phyloP scores from a whole-genome alignment of 2,113 vertebrate genomes.

The Gambusia affinis region DNA sequence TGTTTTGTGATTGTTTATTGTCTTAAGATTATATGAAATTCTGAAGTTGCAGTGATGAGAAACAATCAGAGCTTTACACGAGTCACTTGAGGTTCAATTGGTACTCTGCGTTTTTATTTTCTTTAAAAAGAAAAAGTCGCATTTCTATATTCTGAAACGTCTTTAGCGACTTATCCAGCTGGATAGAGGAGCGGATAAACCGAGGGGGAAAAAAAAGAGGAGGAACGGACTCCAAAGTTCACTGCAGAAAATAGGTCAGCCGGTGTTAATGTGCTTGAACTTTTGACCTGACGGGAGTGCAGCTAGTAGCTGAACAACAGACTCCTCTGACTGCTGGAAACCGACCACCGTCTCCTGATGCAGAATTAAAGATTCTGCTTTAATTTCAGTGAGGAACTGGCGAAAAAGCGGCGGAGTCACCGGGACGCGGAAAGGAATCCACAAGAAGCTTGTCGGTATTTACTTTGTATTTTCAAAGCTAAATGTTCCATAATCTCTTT shows the following conservation, averaged over 20 bases:
- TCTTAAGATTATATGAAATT: neutral
- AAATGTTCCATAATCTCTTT: neutral
- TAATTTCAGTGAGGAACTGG: neutral
- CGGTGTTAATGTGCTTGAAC: constrained; percentile 74
- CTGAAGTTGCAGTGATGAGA: too few species aligned
- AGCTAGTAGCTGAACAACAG: constrained; percentile 54
- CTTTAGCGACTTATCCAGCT: constrained; percentile 41
- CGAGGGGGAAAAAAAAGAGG: constrained; percentile 23
- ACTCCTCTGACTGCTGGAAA: constrained; percentile 7
- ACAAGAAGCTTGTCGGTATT: neutral
- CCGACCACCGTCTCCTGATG: constrained; percentile 20
- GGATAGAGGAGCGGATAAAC: constrained; percentile 59
- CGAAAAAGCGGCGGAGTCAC: neutral
- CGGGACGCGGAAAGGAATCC: neutral
- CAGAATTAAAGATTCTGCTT: neutral
- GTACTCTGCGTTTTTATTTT: neutral
- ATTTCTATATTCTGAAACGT: constrained; percentile 2
- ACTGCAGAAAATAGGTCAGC: constrained; percentile 77
- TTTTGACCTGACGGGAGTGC: constrained; percentile 70
- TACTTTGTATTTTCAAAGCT: neutral
- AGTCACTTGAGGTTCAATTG: too few species aligned
- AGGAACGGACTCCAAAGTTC: constrained; percentile 61
- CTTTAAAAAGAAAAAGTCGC: neutral
- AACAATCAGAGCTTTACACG: too few species aligned
- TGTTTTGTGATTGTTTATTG: too few species aligned